Evolutionary conservation across 2,113 vertebrate genomes (phyloP).

Genomic region (Vombatus ursinus): DNA sequence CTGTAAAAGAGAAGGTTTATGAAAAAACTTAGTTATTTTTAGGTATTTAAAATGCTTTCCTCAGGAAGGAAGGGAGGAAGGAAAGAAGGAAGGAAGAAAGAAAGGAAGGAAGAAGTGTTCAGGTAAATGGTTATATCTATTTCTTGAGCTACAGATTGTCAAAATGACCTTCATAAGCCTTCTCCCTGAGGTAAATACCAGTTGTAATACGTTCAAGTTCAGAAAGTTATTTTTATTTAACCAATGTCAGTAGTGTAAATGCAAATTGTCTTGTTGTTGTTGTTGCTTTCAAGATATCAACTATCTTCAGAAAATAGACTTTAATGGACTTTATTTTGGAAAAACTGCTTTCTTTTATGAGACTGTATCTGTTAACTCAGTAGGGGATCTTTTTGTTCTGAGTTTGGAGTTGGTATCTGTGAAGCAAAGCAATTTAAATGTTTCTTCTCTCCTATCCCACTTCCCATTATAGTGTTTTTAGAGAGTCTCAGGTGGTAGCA

Average conservation of each 20-base stretch:
- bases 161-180: background rate
- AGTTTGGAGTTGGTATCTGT: background rate
- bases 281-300: background rate
- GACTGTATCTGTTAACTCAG: slow-evolving; percentile 8
- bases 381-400: background rate
- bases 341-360: background rate
- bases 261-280: background rate
- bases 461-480: background rate
- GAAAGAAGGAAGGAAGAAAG: background rate
- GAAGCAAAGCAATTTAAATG: slow-evolving; percentile 22
- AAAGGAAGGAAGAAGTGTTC: background rate
- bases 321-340: slow-evolving; percentile 8
- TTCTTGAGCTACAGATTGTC: background rate
- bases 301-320: slow-evolving; percentile 8
- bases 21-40: no score
- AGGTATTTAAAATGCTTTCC: background rate
- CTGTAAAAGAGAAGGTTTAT: no score
- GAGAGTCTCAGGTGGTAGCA: background rate
- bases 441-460: background rate
- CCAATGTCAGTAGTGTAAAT: background rate
- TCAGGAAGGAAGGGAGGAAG: background rate
- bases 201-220: background rate
- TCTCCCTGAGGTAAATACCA: background rate
- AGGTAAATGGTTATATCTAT: background rate
- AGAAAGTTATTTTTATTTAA: background rate